Evolutionary conservation across 2,888 invertebrate species (phyloP), one percentile per base, ranked within the genome.

Genomic region (Limenitis camilla): DNA sequence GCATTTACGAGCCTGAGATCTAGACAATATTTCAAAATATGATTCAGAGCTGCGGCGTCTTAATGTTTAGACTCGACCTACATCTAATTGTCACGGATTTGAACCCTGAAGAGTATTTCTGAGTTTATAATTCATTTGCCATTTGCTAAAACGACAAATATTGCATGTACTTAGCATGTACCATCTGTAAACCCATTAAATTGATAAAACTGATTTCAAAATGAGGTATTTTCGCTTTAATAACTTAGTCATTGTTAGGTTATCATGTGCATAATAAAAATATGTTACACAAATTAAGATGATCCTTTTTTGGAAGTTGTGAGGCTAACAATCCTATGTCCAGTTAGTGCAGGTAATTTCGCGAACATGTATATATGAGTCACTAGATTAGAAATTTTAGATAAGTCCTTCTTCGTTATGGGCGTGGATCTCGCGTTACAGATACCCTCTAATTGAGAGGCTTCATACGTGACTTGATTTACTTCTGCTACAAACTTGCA

Each of bases 371-470:
- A 45, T 19, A 63, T 59, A 61, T 76, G 78, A 78, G 69, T 76
- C 76, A 77, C 56, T 59, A 78, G 82, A 81, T 82, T 75, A 80
- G 82, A 82, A 81, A 81, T 78, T 78, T 71, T 53, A 74, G 81
- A 82, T 81, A 80, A 75, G 69, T 65, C 61, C 59, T 50, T 68
- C 73, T 78, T 78, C 79, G 77, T 79, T 78, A 81, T 79, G 80
- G 77, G 81, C 66, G 76, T 70, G 78, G 72, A 76, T 74, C 63
- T 68, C 64, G 71, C 69, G 73, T 67, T 72, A 71, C 67, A 72
- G 78, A 78, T 78, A 69, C 51, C 70, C 69, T 72, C 79, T 81
- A 80, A 81, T 81, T 81, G 79, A 74, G 72, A 63, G 60, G 61
- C 61, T 61, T 56, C 61, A 42, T 76, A 80, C 81, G 81, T 79